Evolutionary conservation across 1,140 invertebrate genomes (phyloP), one percentile per base, ranked within the genome.

Genomic region (Macrotrachela quadricornifera): DNA sequence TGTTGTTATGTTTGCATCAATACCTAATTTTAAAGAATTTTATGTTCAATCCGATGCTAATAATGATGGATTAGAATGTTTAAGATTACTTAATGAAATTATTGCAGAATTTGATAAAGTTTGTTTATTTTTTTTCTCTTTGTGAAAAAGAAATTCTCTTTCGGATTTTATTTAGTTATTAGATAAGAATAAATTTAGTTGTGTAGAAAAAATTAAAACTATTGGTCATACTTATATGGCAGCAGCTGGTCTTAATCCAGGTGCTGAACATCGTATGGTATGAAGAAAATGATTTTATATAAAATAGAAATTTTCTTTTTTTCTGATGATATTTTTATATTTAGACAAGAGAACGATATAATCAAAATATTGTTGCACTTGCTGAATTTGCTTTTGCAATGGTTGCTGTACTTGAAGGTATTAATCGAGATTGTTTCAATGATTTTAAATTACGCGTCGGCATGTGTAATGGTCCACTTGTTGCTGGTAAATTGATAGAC

Each of bases 171-270:
- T 46, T 53, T 50, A 68, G 65, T 50, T 67, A 11, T 54, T 66
- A 21, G 64, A 61, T 39, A 56, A 62, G 46, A 53, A 58, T 13
- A 52, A 56, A 41, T 67, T 63, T 41, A 80, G 84, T 53, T 56
- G 16, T 50, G 83, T 95, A 1, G 88, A 95, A 64, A 96, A 96
- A 68, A 95, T 96, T 55, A 96, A 96, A 66, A 95, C 90, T 0
- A 95, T 95, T 54, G 90, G 88, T 3, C 83, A 82, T 57, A 91
- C 87, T 0, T 94, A 90, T 59, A 96, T 96, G 90, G 90, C 87
- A 1, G 90, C 90, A 1, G 86, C 85, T 54, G 90, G 90, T 0
- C 67, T 95, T n/a, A 86, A 90, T 71, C 12, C 60, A 72, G 57
- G 75, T 85, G 1, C 83, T 86, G 80, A 83, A 0, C 21, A 30